Evolutionary conservation across 2,797 vertebrate genomes (phyloP).

Genomic region (Peromyscus nudipes): DNA sequence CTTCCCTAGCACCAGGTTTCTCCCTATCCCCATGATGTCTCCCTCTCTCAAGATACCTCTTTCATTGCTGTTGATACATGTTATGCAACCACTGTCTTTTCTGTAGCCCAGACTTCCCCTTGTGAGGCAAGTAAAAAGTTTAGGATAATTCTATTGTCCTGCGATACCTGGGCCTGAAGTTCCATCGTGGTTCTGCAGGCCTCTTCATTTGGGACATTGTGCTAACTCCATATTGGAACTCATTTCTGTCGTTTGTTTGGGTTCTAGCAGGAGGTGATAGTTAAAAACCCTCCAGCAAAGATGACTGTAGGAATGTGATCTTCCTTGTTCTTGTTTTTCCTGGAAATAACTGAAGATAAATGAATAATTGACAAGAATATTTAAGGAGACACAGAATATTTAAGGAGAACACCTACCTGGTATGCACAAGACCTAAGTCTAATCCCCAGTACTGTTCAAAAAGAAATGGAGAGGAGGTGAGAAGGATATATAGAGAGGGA

Average conservation of each 20-base stretch:
- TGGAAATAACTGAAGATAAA: neutral
- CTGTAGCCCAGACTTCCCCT: neutral
- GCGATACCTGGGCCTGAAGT: too few species aligned
- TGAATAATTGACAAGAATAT: neutral
- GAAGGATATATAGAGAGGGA: too few species aligned
- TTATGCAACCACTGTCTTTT: neutral
- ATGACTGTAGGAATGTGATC: neutral
- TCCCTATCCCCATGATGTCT: too few species aligned
- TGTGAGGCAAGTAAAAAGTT: neutral
- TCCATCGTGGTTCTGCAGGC: too few species aligned
- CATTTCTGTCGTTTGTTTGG: neutral
- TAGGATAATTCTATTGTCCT: too few species aligned
- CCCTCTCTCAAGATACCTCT: too few species aligned
- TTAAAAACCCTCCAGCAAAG: neutral
- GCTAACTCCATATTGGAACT: too few species aligned
- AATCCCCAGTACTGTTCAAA: neutral
- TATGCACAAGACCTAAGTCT: neutral
- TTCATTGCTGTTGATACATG: neutral
- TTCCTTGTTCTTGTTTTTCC: conserved; percentile 7
- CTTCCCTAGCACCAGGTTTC: too few species aligned
- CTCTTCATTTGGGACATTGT: too few species aligned
- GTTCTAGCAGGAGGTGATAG: neutral
- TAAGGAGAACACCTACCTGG: neutral
- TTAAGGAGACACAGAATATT: too few species aligned
- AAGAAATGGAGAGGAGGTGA: too few species aligned